Evolutionary conservation across 2,888 invertebrate species (phyloP).

Genomic region (Agriopis aurantiaria): DNA sequence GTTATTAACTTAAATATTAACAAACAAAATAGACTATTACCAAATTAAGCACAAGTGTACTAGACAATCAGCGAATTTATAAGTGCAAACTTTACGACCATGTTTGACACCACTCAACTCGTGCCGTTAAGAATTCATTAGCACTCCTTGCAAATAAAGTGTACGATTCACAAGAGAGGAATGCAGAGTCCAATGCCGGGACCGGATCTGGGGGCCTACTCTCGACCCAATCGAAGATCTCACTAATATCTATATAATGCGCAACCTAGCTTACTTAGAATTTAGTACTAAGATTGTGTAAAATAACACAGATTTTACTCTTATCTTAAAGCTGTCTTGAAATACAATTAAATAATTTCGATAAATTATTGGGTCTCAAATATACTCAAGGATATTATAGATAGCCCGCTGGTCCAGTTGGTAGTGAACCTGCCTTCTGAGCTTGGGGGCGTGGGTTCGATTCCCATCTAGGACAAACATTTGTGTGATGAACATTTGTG

Average conservation of each 20-base stretch:
- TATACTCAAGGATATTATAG: no score
- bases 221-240: conserved; percentile 6
- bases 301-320: not conserved
- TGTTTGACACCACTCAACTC: conserved; percentile 28
- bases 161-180: conserved; percentile 50
- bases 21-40: no score
- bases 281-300: not conserved
- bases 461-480: no score
- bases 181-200: conserved; percentile 44
- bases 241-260: not conserved
- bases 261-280: not conserved
- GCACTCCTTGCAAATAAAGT: conserved; percentile 42
- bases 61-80: not conserved
- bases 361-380: no score
- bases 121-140: conserved; percentile 47
- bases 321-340: no score
- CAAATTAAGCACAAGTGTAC: not conserved
- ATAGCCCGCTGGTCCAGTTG: no score
- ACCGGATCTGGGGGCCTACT: conserved; percentile 36
- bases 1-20: not conserved
- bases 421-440: no score
- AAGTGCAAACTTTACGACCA: conserved; percentile 18
- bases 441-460: no score
- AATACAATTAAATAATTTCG: no score
- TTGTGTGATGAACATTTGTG: no score